Percentiles rank a stretch among this genome's conserved stretches.
Evolutionary conservation across 1,140 invertebrate species (phyloP).

Genomic region (Teleogryllus occipitalis): DNA sequence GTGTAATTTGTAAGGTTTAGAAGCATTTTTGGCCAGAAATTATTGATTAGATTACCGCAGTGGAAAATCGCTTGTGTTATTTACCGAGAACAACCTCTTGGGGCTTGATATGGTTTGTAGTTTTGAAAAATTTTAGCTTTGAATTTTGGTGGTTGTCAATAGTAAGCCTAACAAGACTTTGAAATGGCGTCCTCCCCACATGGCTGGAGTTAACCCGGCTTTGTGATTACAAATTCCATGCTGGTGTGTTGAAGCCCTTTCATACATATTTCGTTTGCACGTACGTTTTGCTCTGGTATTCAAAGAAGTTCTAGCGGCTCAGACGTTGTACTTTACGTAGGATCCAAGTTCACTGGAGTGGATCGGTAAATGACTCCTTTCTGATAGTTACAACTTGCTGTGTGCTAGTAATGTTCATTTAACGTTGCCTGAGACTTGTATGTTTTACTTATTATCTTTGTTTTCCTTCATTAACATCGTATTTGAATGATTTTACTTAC

Average conservation of each 20-base stretch:
- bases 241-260: neutral
- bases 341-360: neutral
- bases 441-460: no score
- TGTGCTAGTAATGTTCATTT: no score
- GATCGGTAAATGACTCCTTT: neutral
- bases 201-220: conserved; percentile 21
- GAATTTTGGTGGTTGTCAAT: conserved; percentile 23
- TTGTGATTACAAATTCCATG: conserved; percentile 14
- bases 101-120: neutral
- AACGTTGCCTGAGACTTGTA: no score
- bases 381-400: neutral
- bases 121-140: conserved; percentile 12
- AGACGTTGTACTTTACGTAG: neutral
- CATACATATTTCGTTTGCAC: neutral
- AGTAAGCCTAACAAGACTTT: conserved; percentile 23
- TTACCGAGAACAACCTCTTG: neutral
- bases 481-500: no score
- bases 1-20: conserved; percentile 17
- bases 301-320: neutral
- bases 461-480: no score
- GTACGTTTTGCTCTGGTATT: neutral
- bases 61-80: neutral
- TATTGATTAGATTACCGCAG: neutral
- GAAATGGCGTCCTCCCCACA: conserved; percentile 25
- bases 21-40: neutral